These are phyloP conservation scores for Chrysocyon brachyurus DNA, from an alignment of 2,797 vertebrate species.

Conservation along the genomic window DNA sequence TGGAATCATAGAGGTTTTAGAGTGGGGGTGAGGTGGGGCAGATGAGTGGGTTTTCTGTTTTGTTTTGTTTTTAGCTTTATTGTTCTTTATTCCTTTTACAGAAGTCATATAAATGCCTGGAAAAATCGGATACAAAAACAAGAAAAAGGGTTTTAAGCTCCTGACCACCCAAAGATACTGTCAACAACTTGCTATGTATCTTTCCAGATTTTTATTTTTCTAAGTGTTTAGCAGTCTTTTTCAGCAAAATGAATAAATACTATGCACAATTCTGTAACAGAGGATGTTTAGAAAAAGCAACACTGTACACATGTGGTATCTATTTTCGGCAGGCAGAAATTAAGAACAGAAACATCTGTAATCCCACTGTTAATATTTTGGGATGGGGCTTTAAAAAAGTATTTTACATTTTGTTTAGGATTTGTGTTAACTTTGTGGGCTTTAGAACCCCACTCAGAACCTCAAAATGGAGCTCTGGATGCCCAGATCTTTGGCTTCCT, in stretches of 20 bases:
- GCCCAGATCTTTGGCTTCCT: background rate
- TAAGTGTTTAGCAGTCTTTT: background rate
- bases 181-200: background rate
- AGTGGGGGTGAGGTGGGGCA: no score
- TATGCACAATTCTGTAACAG: background rate
- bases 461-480: background rate
- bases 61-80: background rate
- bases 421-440: background rate
- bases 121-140: background rate
- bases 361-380: background rate
- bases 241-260: background rate
- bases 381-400: background rate
- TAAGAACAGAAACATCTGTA: background rate
- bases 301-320: background rate
- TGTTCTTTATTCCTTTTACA: background rate
- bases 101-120: conserved; percentile 36
- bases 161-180: background rate
- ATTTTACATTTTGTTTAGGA: background rate
- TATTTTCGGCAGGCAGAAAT: conserved; percentile 33
- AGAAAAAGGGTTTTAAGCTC: background rate
- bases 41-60: background rate
- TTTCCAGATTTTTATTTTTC: conserved; percentile 48
- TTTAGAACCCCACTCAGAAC: background rate
- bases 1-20: conserved; percentile 29
- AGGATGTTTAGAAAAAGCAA: background rate